Evolutionary conservation across 2,888 invertebrate species (phyloP), one percentile per base, ranked within the genome.

Genomic region (Pantelozetes paolii): DNA sequence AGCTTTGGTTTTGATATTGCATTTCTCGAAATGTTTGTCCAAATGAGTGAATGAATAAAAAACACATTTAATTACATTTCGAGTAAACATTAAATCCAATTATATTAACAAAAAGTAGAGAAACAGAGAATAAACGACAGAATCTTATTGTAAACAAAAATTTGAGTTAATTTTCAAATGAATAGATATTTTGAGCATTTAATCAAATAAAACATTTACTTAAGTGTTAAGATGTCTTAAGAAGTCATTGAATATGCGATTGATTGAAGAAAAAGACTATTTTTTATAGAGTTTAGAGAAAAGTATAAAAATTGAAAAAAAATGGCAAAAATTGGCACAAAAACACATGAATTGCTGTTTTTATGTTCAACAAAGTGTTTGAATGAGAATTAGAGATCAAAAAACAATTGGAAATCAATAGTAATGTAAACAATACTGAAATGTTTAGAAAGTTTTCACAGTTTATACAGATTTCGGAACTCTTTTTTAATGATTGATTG

Each of bases 1-100:
- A 50, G 50, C 50, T 50, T 50, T 50, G 50, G 50, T 50, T 50
- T 20, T n/a, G n/a, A 50, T 50, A 50, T 50, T 50, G 50, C 50
- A 50, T n/a, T 20, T 50, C 50, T 50, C 50, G 20, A n/a, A 50
- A 18, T n/a, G 8, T n/a, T 8, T 50, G 3, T 50, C 3, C n/a
- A 18, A n/a, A 50, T 50, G 50, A 50, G 20, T 50, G n/a, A n/a
- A 50, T 20, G 3, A 50, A 50, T 50, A 5, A 20, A 50, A n/a
- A 20, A 20, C 3, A 50, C 50, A 3, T 20, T 36, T 8, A 36
- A 36, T 36, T 36, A 36, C 11, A 36, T 36, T 5, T 36, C 11
- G 36, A 36, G 36, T 36, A 36, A n/a, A 50, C 2, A 18, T 50
- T n/a, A 50, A 20, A n/a, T 18, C 13, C 13, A 45, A 45, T 40